Evolutionary conservation across 2,888 invertebrate genomes (phyloP), one percentile per base, ranked within the genome.

Genomic region (Lymantria dispar): DNA sequence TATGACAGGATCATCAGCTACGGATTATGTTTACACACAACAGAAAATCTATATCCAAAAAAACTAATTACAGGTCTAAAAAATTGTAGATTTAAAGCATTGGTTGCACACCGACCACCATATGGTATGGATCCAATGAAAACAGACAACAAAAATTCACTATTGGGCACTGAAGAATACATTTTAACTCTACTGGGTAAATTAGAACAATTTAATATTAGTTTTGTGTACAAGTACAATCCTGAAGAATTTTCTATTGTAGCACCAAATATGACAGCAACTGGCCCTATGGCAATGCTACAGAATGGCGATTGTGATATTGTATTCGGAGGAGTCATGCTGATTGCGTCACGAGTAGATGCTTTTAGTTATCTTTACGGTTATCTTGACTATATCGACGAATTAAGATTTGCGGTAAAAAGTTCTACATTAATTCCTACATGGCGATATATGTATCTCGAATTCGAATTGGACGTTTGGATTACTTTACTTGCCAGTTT

Each of bases 61-160:
- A 80, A 77, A 62, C 43, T 68, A 0, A 45, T 58, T 3, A 76
- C 67, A 3, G 74, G 72, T 9, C 58, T 85, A 7, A 62, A 51
- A 29, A 75, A 75, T 13, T 85, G 84, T 51, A 72, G 67, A 1
- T 56, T 83, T n/a, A 70, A 54, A 15, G 69, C 75, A 0, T 64
- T 68, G 1, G 52, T 72, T 0, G 47, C 78, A 0, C 0, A 63
- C 67, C 3, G 58, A 66, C 5, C 51, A 9, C 84, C 83, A 0
- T 58, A 50, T 12, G 42, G 56, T 0, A 65, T 83, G 1, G 52
- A 80, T 39, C 74, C 70, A 9, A 9, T 40, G 14, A 45, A 15
- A 40, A 33, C 10, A 5, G 13, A 53, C 43, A 38, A 30, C 8
- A 8, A 40, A 7, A 60, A 58, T 40, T 45, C 43, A 1, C 8